A percentile compares a stretch with the other conserved stretches of the same genome.
Conservation (phyloP, 2,113 vertebrate genomes). For the Penelope pileata region DNA sequence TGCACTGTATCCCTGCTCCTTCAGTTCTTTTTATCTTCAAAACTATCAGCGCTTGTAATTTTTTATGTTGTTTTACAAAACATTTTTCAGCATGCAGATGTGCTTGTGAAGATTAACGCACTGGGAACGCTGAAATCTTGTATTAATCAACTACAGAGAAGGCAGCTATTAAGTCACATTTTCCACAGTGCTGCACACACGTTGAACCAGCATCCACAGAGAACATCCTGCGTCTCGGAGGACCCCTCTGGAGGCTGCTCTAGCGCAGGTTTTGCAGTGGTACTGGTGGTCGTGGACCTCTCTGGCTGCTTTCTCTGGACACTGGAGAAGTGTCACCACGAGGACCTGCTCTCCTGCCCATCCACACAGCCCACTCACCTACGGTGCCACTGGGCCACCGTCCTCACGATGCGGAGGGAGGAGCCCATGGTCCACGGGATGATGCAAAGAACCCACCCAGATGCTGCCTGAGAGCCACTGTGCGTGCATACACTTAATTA, state of each 20-base stretch:
- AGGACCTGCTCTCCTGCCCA: neutral
- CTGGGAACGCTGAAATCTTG: slow-evolving; percentile 46
- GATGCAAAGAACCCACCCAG: neutral
- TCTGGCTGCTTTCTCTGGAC: neutral
- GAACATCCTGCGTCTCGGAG: neutral
- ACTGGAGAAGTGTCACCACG: neutral
- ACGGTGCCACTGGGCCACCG: too few relatives aligned
- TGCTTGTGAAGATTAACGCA: slow-evolving; percentile 45
- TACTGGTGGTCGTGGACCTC: too few relatives aligned
- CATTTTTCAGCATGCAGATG: slow-evolving; percentile 28
- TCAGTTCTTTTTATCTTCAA: slow-evolving; percentile 37
- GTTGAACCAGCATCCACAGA: neutral
- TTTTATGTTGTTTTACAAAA: slow-evolving; percentile 30
- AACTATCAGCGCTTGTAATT: slow-evolving; percentile 12
- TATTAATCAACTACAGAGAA: slow-evolving; percentile 40
- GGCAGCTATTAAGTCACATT: slow-evolving; percentile 14
- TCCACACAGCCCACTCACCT: too few relatives aligned
- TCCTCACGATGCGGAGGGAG: too few relatives aligned
- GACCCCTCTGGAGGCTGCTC: neutral
- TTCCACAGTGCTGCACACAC: neutral
- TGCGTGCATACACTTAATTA: slow-evolving; percentile 9
- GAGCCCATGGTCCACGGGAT: too few relatives aligned
- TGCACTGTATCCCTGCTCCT: neutral
- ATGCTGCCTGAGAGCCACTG: neutral
- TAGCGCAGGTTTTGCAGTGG: neutral